Conservation (phyloP, 2,888 invertebrate species). For the Caradrina clavipalpis region DNA sequence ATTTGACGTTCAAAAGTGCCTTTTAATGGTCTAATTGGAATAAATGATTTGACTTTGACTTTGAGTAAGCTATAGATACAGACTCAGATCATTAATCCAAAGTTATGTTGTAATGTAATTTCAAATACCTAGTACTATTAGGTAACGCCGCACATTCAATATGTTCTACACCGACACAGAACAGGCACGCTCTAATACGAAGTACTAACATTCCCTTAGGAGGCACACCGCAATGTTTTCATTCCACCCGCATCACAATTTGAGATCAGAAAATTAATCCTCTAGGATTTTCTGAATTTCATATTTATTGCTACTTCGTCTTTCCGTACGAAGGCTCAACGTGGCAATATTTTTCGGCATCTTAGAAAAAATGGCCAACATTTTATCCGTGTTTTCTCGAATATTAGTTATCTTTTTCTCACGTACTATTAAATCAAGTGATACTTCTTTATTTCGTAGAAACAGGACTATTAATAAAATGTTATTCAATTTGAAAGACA, state of each 20-base stretch:
- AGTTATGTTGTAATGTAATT: not conserved
- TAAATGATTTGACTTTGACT: too few species aligned
- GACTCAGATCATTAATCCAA: too few species aligned
- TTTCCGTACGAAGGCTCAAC: conserved; percentile 23
- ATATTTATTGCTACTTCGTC: conserved; percentile 60
- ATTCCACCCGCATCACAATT: conserved; percentile 59
- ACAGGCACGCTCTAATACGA: conserved; percentile 33
- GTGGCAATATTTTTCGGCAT: conserved; percentile 60
- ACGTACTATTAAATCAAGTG: conserved; percentile 67
- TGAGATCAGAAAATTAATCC: conserved; percentile 66
- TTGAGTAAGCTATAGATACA: too few species aligned
- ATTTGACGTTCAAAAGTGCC: too few species aligned
- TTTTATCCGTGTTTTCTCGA: conserved; percentile 59
- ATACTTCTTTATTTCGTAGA: conserved; percentile 29
- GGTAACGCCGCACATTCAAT: conserved; percentile 9
- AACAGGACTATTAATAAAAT: conserved; percentile 25
- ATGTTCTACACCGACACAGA: conserved; percentile 9
- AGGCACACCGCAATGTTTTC: conserved; percentile 44
- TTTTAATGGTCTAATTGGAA: too few species aligned
- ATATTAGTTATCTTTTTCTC: conserved; percentile 70
- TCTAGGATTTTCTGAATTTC: conserved; percentile 64
- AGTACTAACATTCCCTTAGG: conserved; percentile 44
- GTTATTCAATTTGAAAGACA: conserved; percentile 47
- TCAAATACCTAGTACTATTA: not conserved
- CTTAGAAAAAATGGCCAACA: conserved; percentile 60